These are phyloP conservation scores for Candoia aspera DNA, from an alignment of 2,113 vertebrate species.

Conservation along the genomic window DNA sequence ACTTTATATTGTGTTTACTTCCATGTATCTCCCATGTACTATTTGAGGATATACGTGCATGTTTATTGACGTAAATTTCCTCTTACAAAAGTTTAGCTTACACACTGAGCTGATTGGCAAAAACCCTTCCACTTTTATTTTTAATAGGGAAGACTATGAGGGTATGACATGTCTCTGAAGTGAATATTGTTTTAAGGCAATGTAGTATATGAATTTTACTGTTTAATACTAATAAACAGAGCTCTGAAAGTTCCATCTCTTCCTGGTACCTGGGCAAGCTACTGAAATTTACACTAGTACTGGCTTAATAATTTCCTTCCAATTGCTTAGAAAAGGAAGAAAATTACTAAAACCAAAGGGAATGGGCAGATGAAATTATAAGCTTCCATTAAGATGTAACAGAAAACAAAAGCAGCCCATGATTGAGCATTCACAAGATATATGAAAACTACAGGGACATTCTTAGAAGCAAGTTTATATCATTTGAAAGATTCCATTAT, in stretches of 20 bases:
- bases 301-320: not conserved
- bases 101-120: not conserved
- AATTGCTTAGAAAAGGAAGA: not conserved
- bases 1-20: not conserved
- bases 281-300: not conserved
- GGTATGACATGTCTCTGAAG: not conserved
- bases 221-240: not conserved
- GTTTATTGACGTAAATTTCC: not conserved
- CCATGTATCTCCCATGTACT: too few relatives aligned
- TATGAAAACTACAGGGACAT: not conserved
- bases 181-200: not conserved
- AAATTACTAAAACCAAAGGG: not conserved
- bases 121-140: not conserved
- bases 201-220: not conserved
- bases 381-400: not conserved
- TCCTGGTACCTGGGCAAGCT: not conserved
- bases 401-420: not conserved
- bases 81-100: not conserved
- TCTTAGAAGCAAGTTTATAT: not conserved
- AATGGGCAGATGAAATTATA: not conserved
- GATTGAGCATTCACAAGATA: not conserved
- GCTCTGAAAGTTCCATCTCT: not conserved
- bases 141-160: not conserved
- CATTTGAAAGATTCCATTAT: not conserved
- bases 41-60: not conserved